Conservation (phyloP, 2,113 vertebrate genomes). For the Lagopus muta region DNA sequence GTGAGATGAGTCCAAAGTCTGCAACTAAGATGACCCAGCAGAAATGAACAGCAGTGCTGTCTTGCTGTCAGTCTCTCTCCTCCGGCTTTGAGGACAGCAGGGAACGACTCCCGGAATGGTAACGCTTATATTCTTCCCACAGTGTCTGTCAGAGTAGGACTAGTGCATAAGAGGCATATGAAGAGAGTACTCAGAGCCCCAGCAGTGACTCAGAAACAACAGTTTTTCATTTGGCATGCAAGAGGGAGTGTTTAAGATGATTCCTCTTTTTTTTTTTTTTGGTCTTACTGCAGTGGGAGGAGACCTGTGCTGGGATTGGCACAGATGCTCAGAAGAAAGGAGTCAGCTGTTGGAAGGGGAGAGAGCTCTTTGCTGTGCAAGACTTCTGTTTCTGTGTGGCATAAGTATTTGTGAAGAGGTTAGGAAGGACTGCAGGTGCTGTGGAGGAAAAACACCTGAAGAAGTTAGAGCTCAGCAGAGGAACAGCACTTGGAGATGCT, state of each 20-base stretch:
- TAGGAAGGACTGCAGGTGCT: neutral
- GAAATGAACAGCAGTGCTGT: neutral
- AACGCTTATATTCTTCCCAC: constrained; percentile 37
- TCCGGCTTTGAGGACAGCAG: neutral
- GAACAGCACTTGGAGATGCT: neutral
- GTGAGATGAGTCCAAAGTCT: neutral
- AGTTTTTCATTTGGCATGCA: neutral
- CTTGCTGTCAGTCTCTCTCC: neutral
- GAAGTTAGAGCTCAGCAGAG: neutral
- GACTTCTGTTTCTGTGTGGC: neutral
- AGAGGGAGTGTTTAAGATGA: neutral
- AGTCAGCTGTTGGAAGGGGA: neutral
- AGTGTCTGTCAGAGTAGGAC: constrained; percentile 10
- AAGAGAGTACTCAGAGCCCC: constrained; percentile 29
- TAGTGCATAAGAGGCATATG: constrained; percentile 8
- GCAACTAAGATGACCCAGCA: neutral
- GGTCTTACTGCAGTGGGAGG: neutral
- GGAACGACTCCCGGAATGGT: constrained; percentile 3
- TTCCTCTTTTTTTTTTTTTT: neutral
- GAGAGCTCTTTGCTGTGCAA: neutral
- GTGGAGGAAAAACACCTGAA: neutral
- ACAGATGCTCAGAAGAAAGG: neutral
- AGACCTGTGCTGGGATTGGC: neutral
- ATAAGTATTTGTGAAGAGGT: neutral
- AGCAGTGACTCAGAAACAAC: neutral